Base-by-base conservation (phyloP, 2,797 vertebrate species). In the Oceanodroma leucorhoa region DNA sequence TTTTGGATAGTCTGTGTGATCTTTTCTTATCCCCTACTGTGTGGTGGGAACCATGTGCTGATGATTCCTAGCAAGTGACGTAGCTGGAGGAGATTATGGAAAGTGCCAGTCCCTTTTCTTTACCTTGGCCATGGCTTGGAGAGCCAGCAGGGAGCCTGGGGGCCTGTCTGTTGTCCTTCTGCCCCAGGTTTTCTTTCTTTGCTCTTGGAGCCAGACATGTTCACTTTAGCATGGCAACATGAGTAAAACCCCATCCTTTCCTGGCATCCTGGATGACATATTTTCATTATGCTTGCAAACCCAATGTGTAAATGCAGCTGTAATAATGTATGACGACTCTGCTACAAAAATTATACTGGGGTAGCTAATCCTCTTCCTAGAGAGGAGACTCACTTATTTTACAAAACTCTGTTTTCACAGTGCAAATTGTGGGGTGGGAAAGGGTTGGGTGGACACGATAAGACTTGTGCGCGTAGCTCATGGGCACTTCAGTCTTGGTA, bases 221-320 rank as follows among this genome's bases (percentile, higher is more conserved):
- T 76, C 43, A 5, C 27, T 78, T 54, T 0, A 82, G 30, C 23
- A 3, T 24, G 53, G 24, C 80, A 76, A 5, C n/a, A 4, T 6
- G 54, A 67, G 61, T n/a, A 58, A 71, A 72, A 48, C 19, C 9
- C 61, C 21, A 9, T 51, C 27, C 5, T 75, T 71, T 38, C 41
- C 58, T 70, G 40, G 36, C 32, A 14, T 41, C 46, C 38, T 12
- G 18, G 6, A 2, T 41, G 38, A 17, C 2, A 0, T 41, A 4
- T 83, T 71, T 81, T 51, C 22, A 4, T 46, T 11, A 4, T 1
- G 1, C 23, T 64, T 13, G 17, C 61, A 69, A 67, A 26, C 12
- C 5, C n/a, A 3, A 3, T 4, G 6, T 43, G n/a, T 55, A 48
- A 70, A 62, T 36, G 41, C 79, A 51, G 26, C 58, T 27, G 23